Conservation (phyloP, 2,113 vertebrate genomes). For the Centropus bengalensis region DNA sequence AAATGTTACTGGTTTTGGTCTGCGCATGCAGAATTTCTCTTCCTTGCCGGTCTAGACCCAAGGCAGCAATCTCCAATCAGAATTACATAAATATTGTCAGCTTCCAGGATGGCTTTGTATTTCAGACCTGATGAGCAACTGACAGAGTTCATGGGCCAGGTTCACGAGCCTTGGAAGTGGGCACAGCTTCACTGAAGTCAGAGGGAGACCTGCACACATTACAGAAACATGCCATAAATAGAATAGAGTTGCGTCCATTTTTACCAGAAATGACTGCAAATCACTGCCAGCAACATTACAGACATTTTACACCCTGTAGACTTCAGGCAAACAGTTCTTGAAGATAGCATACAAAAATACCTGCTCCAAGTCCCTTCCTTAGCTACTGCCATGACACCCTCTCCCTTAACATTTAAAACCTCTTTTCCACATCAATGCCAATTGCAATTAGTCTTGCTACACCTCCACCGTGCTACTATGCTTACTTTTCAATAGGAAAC, state of each 20-base stretch:
- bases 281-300: constrained; percentile 14
- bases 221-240: constrained; percentile 34
- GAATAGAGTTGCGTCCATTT: constrained; percentile 16
- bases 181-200: constrained; percentile 22
- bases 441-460: not conserved
- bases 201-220: constrained; percentile 4
- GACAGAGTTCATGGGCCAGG: not conserved
- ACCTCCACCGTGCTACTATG: not conserved
- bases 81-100: not conserved
- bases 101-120: constrained; percentile 21
- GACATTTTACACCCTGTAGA: constrained; percentile 15
- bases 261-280: constrained; percentile 35
- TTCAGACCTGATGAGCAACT: not conserved
- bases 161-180: not conserved
- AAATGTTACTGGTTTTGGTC: constrained; percentile 47
- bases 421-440: not conserved
- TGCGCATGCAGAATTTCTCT: constrained; percentile 58
- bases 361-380: not conserved
- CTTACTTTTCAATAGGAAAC: not conserved
- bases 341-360: not conserved
- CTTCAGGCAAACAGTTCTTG: not conserved
- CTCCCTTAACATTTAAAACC: not conserved
- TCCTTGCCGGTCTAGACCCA: not conserved
- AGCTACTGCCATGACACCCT: not conserved
- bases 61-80: not conserved